A percentile compares a stretch with the other conserved stretches of the same genome.
These are phyloP conservation scores for Acanthosoma haemorrhoidale DNA, from an alignment of 2,888 invertebrate genomes.

Conservation along the genomic window DNA sequence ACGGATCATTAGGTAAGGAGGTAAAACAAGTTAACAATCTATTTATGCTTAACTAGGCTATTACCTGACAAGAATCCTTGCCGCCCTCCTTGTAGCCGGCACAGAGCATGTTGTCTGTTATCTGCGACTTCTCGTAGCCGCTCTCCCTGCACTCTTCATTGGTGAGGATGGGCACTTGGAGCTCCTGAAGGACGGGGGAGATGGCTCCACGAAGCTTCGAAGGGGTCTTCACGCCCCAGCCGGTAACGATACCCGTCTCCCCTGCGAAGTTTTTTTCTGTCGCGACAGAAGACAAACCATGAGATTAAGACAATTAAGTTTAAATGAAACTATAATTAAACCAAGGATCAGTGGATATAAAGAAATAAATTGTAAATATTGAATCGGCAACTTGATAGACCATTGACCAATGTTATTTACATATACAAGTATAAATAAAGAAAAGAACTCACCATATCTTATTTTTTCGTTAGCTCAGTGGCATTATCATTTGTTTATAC, in stretches of 20 bases:
- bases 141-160: slow-evolving; percentile 61
- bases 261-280: slow-evolving; percentile 43
- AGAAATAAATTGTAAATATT: too few relatives aligned
- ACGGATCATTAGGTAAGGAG: neutral
- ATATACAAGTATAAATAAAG: too few relatives aligned
- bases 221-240: slow-evolving; percentile 44
- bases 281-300: too few relatives aligned
- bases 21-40: neutral
- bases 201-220: slow-evolving; percentile 44
- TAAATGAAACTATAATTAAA: too few relatives aligned
- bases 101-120: slow-evolving; percentile 74
- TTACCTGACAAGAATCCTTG: slow-evolving; percentile 69
- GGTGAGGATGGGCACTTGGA: slow-evolving; percentile 64
- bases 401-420: too few relatives aligned
- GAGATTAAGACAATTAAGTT: too few relatives aligned
- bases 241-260: slow-evolving; percentile 42
- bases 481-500: too few relatives aligned
- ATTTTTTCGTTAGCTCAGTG: too few relatives aligned
- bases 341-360: too few relatives aligned
- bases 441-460: too few relatives aligned
- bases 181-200: slow-evolving; percentile 63
- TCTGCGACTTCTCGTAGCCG: slow-evolving; percentile 60
- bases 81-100: slow-evolving; percentile 68
- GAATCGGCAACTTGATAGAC: too few relatives aligned
- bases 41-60: neutral